Percentiles rank a stretch among this genome's conserved stretches.
Evolutionary conservation across 2,888 invertebrate species (phyloP).

Genomic region (Ectemnius lituratus): DNA sequence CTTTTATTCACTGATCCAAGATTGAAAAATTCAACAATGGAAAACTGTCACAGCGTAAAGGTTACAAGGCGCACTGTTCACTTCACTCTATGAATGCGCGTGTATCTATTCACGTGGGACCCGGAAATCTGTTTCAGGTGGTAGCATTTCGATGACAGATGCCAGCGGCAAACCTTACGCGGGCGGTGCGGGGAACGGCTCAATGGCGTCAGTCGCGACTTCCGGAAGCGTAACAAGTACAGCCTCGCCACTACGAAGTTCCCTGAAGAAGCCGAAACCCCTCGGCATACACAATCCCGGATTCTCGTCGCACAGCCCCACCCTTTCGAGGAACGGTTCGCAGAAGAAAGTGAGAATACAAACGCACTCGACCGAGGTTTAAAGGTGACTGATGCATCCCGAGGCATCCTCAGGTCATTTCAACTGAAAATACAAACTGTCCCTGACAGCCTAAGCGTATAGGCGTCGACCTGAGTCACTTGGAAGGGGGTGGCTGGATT

Average conservation of each 20-base stretch:
- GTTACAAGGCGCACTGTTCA: too few species aligned
- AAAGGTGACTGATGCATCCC: constrained; percentile 55
- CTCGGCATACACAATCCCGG: constrained; percentile 93
- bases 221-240: constrained; percentile 77
- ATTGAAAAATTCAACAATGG: too few species aligned
- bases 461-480: too few species aligned
- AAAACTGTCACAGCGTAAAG: too few species aligned
- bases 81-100: too few species aligned
- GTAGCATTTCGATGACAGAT: constrained; percentile 89
- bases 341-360: constrained; percentile 95
- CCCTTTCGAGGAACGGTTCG: constrained; percentile 90
- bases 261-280: constrained; percentile 89
- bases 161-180: constrained; percentile 91
- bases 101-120: neutral
- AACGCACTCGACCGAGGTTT: constrained; percentile 94
- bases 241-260: constrained; percentile 86
- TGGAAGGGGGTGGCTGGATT: too few species aligned
- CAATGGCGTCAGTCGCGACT: constrained; percentile 79
- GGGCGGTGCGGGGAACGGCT: constrained; percentile 79
- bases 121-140: constrained; percentile 77
- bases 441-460: too few species aligned
- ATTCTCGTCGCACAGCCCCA: constrained; percentile 90
- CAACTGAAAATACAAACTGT: too few species aligned
- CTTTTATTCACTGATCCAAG: too few species aligned
- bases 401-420: neutral